Base-by-base conservation (phyloP, 2,888 invertebrate genomes). In the Drosophila flavopinicola region DNA sequence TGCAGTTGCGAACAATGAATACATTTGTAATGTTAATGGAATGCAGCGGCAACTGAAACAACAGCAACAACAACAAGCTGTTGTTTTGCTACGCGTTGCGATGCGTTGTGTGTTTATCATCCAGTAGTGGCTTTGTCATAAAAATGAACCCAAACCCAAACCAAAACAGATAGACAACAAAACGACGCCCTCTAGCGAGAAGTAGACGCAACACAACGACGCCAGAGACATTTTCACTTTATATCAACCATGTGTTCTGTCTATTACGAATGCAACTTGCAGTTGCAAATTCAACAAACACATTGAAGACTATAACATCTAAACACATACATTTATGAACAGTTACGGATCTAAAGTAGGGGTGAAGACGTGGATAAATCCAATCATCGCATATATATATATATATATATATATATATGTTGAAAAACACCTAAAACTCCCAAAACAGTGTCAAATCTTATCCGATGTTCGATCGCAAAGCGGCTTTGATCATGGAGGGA, bases 21-120 rank as follows among this genome's bases (percentile, higher is more conserved):
- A 76, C 75, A 76, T 76, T 76, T 75, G 76, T 76, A 73, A 75
- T 75, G 76, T 76, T 75, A 75, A 75, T 75, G 76, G 76, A 76
- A 72, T 67, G 61, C 74, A 57, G 37, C 52, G 42, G 42, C 71
- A 74, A 59, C 54, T 33, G 44, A 35, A 65, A 44, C 48, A 49
- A 41, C 54, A 51, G 29, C 33, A 42, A 25, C 57, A 45, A 25
- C 57, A 38, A 6, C 49, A 27, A 5, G 39, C 49, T 66, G 20
- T 78, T 45, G 45, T 77, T 44, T 45, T 30, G 13, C 44, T 42
- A 42, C 38, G 17, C 39, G 45, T 80, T 49, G 51, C 27, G 13
- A 41, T 48, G 53, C 38, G 17, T 39, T 47, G 60, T 60, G 58
- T 78, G 75, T 66, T 85, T 75, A 64, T 75, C 61, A 66, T 59